Base-by-base conservation (phyloP, 2,888 invertebrate species). In the Tineola bisselliella region DNA sequence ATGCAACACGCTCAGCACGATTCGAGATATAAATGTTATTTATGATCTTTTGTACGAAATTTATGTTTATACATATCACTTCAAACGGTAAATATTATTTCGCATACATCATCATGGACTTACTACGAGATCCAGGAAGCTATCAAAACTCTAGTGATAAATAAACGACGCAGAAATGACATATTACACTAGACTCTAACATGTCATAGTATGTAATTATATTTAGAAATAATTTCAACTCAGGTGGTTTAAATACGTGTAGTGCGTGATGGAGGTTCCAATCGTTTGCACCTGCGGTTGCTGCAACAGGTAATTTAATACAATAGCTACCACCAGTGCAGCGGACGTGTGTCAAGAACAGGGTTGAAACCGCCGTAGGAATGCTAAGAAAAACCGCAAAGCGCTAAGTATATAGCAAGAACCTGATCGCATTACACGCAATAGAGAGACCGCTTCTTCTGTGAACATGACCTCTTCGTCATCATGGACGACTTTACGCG, bases 361-460 rank as follows among this genome's bases (percentile, higher is more conserved):
- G 54, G 58, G 33, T 17, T 58, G 58, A 58, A 56, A 25, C 56
- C 30, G 56, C 56, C 56, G n/a, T 56, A 58, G 71, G 69, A 67
- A 70, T 68, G 64, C 66, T 71, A 72, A 75, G 71, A 74, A 76
- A 75, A 77, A 79, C 74, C 72, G 70, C 72, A 74, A 75, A 75
- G 68, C 73, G 69, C 68, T 68, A 69, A 56, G 60, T 61, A 69
- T 60, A 56, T 58, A 33, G 66, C 65, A 76, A 81, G 60, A 44
- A 79, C 44, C 59, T 44, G 59, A 59, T 59, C 59, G 59, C 25
- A 44, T 59, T 59, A 59, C 59, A 59, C 59, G 59, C 59, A 18
- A 44, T 31, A 19, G 59, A 44, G 43, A 15, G 59, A 44, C 43
- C 59, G 59, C 59, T 31, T 38, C 17, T 59, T 59, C 59, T 59